These are phyloP conservation scores for Catocala nupta DNA, from an alignment of 2,888 invertebrate species.

Conservation along the genomic window DNA sequence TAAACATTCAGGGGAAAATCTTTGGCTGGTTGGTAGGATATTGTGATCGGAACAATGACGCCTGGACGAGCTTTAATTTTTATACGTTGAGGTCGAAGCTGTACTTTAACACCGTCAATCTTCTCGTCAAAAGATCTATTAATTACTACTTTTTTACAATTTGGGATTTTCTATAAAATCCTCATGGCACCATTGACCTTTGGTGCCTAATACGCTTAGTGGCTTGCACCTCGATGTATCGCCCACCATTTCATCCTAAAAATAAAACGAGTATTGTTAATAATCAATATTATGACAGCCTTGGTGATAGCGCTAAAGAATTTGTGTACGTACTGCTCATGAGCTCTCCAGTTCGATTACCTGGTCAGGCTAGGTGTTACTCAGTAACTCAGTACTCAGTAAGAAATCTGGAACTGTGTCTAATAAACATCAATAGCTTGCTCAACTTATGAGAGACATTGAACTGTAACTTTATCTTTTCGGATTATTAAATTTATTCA, in stretches of 20 bases:
- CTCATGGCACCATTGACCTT: slow-evolving; percentile 56
- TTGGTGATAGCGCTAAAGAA: too few relatives aligned
- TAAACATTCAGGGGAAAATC: slow-evolving; percentile 95
- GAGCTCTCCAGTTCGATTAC: too few relatives aligned
- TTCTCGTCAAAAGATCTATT: slow-evolving; percentile 42
- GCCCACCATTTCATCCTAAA: slow-evolving; percentile 45
- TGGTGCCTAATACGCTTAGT: slow-evolving; percentile 10
- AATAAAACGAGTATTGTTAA: too few relatives aligned
- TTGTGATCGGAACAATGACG: slow-evolving; percentile 63
- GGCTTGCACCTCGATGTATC: slow-evolving; percentile 57
- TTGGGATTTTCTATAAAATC: slow-evolving; percentile 49
- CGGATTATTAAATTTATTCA: too few relatives aligned
- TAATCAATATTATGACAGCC: too few relatives aligned
- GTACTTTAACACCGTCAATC: slow-evolving; percentile 54
- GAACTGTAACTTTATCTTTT: too few relatives aligned
- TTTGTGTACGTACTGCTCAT: too few relatives aligned
- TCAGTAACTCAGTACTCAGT: too few relatives aligned
- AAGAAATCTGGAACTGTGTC: too few relatives aligned
- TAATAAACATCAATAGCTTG: too few relatives aligned
- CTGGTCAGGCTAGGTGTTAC: too few relatives aligned
- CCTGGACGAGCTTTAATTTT: slow-evolving; percentile 83
- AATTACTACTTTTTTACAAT: neutral
- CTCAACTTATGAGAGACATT: too few relatives aligned
- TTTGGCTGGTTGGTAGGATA: slow-evolving; percentile 88
- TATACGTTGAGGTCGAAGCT: slow-evolving; percentile 87